Evolutionary conservation across 2,888 invertebrate species (phyloP), one percentile per base, ranked within the genome.

Genomic region (Trichopria drosophilae): DNA sequence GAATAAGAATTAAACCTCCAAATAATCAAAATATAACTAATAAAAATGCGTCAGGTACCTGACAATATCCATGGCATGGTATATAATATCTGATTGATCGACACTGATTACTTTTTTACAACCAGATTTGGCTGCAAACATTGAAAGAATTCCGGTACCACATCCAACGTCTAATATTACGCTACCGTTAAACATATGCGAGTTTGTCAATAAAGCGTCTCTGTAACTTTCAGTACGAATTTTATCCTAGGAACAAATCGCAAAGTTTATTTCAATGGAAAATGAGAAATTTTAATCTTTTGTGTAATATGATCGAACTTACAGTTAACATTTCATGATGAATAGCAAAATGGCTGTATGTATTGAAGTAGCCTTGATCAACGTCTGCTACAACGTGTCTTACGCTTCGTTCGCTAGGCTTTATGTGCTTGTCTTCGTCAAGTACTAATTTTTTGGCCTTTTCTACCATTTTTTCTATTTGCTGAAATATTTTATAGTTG

Each of bases 91-190:
- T 0, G 98, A 98, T 74, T 93, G 93, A 75, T 99, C 99, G 59
- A 99, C 85, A 61, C 93, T 97, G 69, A 90, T 87, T 4, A 99
- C 93, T 77, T 82, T 85, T 52, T 83, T 81, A 31, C 98, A 98
- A 19, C 96, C 97, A 16, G 96, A 93, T 68, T 90, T 86, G 9
- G 95, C 96, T 58, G 93, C 90, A 80, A 99, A 99, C 93, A 99
- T 95, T 10, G 96, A 96, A 18, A 99, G 79, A 61, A 99, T 97
- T 20, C 95, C 93, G 1, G 98, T 98, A 18, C 99, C 99, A 77
- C 97, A 97, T 24, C 99, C 99, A 47, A 99, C 86, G 79, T 99
- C 99, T 52, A 99, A 78, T 15, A 99, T 92, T 16, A 84, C 78
- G 76, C 93, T 93, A 29, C 84, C 85, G 63, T 79, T 79, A 43